Conservation (phyloP, 2,113 vertebrate genomes). For the Cyanoliseus patagonus region DNA sequence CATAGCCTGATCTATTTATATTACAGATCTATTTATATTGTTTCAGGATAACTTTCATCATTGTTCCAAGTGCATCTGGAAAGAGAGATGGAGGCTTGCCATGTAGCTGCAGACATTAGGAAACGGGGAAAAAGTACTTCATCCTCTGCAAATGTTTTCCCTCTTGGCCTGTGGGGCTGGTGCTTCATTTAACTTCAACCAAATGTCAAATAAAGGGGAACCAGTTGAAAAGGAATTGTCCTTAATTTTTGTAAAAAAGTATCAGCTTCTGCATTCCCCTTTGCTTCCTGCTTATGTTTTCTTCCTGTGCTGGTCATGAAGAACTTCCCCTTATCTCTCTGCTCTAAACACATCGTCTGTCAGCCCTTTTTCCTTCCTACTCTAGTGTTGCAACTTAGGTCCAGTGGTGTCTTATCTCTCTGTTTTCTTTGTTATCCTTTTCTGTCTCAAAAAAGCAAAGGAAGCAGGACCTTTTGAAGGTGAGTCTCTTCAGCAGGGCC, state of each 20-base stretch:
- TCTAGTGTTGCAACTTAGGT: not conserved
- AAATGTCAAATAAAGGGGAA: not conserved
- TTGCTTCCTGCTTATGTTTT: slow-evolving; percentile 49
- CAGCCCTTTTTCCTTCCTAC: slow-evolving; percentile 1
- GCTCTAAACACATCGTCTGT: not conserved
- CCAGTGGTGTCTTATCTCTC: not conserved
- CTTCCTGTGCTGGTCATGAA: not conserved
- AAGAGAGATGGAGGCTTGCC: not conserved
- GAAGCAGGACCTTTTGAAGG: not conserved
- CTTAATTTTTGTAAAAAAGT: slow-evolving; percentile 38
- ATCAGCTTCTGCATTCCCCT: not conserved
- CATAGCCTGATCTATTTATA: slow-evolving; percentile 47
- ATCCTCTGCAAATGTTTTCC: slow-evolving; percentile 24
- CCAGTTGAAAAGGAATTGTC: not conserved
- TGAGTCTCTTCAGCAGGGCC: not conserved
- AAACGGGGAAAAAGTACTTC: slow-evolving; percentile 53
- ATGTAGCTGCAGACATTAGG: slow-evolving; percentile 12
- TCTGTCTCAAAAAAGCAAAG: not conserved
- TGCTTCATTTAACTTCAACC: slow-evolving; percentile 34
- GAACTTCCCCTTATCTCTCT: slow-evolving; percentile 10
- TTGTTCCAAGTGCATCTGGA: slow-evolving; percentile 63
- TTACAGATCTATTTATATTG: slow-evolving; percentile 62
- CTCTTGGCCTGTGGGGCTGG: not conserved
- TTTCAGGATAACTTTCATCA: slow-evolving; percentile 63
- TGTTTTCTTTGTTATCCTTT: not conserved